Base-by-base conservation (phyloP, 2,113 vertebrate species). In the Paraplagusia blochii region DNA sequence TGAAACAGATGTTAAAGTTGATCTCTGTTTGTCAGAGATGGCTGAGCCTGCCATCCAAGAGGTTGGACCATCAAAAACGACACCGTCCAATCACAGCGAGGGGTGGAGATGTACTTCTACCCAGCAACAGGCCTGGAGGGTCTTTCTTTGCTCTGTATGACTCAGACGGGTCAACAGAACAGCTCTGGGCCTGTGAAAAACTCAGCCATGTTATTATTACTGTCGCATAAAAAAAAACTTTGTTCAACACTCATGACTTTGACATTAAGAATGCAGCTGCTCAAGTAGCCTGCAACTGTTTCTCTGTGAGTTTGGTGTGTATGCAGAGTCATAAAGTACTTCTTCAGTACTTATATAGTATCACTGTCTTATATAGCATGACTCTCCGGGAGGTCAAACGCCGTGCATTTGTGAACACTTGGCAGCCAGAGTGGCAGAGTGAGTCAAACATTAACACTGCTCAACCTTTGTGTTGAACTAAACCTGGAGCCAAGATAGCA, bases 91-190 rank as follows among this genome's bases (percentile, higher is more conserved):
- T 89, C 76, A 45, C 58, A 60, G 38, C 1, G 22, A 85, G 88
- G 88, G 90, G 88, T 81, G 90, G 88, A 81, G 78, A 82, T 62
- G 63, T 13, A 10, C 67, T 68, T 85, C 71, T 87, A 82, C 90
- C 88, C 87, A 12, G 87, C 85, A 87, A 91, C 89, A 85, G 80
- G 42, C 58, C 49, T 40, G 13, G 43, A 75, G 67, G 57, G 61
- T 60, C 66, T 77, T 49, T 51, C 49, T 58, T 68, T 85, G 73
- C 69, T 81, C 56, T 19, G 60, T 33, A 36, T 51, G 56, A 63
- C 76, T 73, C 79, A 87, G 82, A 81, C 84, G 82, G 71, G 69
- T 46, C 55, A n/a, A 64, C 36, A 44, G 62, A 67, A 63, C 51
- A 57, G 50, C 48, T 50, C 44, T 3, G 15, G 64, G 53, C 58